Percentiles rank a stretch among this genome's conserved stretches.
Conservation (phyloP, 2,113 vertebrate species). For the Antechinus flavipes region DNA sequence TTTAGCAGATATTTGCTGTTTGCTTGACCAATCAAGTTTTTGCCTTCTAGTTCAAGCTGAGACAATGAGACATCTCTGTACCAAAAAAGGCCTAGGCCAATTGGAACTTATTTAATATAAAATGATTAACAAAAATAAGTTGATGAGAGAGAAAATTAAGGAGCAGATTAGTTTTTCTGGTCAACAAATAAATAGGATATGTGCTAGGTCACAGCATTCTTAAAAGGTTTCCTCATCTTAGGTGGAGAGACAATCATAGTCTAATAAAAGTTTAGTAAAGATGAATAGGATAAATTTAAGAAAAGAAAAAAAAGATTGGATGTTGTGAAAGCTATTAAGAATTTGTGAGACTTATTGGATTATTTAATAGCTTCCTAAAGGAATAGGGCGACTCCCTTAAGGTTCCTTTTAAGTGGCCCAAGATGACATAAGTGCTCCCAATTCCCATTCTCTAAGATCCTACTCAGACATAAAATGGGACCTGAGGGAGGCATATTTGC, state of each 20-base stretch:
- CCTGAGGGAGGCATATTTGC: neutral
- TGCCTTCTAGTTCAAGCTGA: neutral
- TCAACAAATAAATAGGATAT: constrained; percentile 5
- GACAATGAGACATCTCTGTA: neutral
- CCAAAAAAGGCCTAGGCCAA: neutral
- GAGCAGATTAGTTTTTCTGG: constrained; percentile 30
- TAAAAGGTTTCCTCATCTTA: neutral
- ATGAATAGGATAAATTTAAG: constrained; percentile 17
- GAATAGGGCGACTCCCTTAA: neutral
- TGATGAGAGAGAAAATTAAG: constrained; percentile 43
- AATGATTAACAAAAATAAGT: constrained; percentile 18
- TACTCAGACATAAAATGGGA: neutral
- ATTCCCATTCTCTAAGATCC: neutral
- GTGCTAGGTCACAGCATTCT: constrained; percentile 3
- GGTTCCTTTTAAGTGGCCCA: neutral
- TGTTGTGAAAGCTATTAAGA: neutral
- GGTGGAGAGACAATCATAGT: constrained; percentile 28
- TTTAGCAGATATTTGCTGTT: neutral
- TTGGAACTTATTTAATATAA: neutral
- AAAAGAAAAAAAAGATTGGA: neutral
- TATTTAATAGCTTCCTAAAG: neutral
- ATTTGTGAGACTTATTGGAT: neutral
- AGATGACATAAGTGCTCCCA: neutral
- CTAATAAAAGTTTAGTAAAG: constrained; percentile 20
- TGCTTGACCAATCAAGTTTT: neutral